Base-by-base conservation (phyloP, 2,888 invertebrate species). In the Rotaria macrura region DNA sequence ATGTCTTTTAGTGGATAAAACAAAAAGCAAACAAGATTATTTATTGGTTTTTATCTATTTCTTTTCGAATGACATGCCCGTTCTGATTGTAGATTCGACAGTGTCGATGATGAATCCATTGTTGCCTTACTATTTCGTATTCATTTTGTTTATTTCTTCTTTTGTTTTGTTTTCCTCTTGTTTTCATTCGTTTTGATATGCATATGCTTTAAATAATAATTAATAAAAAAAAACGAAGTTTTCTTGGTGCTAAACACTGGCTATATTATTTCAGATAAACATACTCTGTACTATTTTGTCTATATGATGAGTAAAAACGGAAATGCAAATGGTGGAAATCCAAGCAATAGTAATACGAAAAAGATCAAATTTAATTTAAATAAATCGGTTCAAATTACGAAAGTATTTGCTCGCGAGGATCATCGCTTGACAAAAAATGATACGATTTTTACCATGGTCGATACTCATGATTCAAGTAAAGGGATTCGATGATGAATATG, bases 131-230 rank as follows among this genome's bases (percentile, higher is more conserved):
- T n/a, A n/a, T n/a, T 49, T 49, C 14, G 49, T 65, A 65, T 65
- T 65, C 65, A 34, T 34, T 34, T 65, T 3, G 4, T 65, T 65
- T 1, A 12, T 1, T 47, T 47, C 47, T 47, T 47, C 14, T 47
- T 14, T 1, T 49, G 43, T 49, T 49, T 65, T 29, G 29, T 65
- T 65, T 29, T n/a, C 65, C 65, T 34, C 17, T 14, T 29, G 10
- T 5, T 65, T 34, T 34, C 20, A 6, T 29, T 65, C 25, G 17
- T 20, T 34, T 65, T 20, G 34, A 34, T 65, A 65, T 65, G 34
- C 65, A 65, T 65, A 65, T 65, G 65, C 65, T 65, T 65, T 65
- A 49, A 65, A 65, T 65, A 65, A 65, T 65, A 65, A 65, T 65
- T 38, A 65, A 65, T 65, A 65, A 38, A 57, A 65, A 38, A 57